Conservation (phyloP, 2,113 vertebrate genomes). For the Heloderma charlesbogerti region DNA sequence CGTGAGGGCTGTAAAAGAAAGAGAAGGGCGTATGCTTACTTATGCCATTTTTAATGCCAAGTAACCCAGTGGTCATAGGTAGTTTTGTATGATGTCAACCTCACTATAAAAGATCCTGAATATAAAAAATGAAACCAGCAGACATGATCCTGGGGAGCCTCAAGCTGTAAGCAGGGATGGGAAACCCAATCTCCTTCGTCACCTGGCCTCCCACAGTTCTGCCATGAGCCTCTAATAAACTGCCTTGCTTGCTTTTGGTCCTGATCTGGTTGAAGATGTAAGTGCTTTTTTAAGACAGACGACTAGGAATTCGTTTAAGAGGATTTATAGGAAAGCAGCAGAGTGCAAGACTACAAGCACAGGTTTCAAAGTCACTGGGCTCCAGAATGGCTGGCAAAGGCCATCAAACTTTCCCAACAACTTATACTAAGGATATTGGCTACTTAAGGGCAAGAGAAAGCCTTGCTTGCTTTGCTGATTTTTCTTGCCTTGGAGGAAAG, state of each 20-base stretch:
- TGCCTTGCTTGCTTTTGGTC: not conserved
- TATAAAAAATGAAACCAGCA: not conserved
- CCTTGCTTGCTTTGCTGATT: not conserved
- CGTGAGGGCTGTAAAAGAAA: conserved; percentile 47
- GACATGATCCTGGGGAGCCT: not conserved
- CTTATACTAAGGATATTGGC: not conserved
- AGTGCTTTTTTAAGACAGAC: not conserved
- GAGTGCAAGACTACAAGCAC: not conserved
- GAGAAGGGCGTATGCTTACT: not conserved
- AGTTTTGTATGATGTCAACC: not conserved
- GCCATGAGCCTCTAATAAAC: not conserved
- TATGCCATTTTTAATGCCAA: not conserved
- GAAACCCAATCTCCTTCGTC: not conserved
- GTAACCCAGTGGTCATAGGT: not conserved
- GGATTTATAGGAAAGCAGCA: not conserved
- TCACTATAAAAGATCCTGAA: not conserved
- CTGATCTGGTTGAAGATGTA: not conserved
- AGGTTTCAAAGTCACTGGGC: not conserved
- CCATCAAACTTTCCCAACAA: not conserved
- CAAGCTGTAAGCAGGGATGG: not conserved
- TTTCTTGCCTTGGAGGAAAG: not conserved
- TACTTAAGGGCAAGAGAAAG: not conserved
- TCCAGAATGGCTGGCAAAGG: not conserved
- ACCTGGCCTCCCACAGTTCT: not conserved
- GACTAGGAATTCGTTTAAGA: not conserved